Evolutionary conservation across 2,888 invertebrate genomes (phyloP).

Genomic region (Mechanitis mazaeus): DNA sequence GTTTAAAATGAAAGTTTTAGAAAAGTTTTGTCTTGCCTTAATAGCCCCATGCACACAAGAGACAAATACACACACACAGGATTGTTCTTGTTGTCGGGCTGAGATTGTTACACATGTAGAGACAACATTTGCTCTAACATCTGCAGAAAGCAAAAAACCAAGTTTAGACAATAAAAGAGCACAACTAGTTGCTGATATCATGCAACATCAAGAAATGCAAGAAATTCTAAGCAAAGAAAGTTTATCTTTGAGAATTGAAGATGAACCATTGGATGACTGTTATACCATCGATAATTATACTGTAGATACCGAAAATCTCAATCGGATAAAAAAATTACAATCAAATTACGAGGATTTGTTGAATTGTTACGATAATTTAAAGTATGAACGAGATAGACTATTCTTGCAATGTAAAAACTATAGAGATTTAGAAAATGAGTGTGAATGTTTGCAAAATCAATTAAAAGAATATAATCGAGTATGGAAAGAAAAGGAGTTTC

Average conservation of each 20-base stretch:
- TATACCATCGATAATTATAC: constrained; percentile 39
- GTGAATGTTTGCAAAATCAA: constrained; percentile 46
- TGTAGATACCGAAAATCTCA: constrained; percentile 55
- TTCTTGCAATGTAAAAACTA: constrained; percentile 49
- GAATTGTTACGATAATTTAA: constrained; percentile 56
- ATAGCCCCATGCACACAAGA: constrained; percentile 62
- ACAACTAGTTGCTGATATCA: constrained; percentile 65
- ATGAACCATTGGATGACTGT: constrained; percentile 37
- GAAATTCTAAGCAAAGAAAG: constrained; percentile 56
- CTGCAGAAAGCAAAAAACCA: constrained; percentile 40
- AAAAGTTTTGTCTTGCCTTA: constrained; percentile 63
- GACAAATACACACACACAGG: constrained; percentile 28
- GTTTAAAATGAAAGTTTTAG: constrained; percentile 63
- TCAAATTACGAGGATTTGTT: constrained; percentile 58
- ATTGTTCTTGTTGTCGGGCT: constrained; percentile 54
- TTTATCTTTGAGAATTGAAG: constrained; percentile 32
- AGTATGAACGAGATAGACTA: constrained; percentile 54
- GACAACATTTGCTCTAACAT: constrained; percentile 46
- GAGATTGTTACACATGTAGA: constrained; percentile 46
- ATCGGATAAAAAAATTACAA: constrained; percentile 59
- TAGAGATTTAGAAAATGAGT: constrained; percentile 55
- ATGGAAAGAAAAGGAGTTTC: constrained; percentile 67
- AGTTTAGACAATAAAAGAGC: constrained; percentile 54
- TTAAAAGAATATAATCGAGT: constrained; percentile 56
- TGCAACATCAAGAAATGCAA: constrained; percentile 65